Conservation (phyloP, 2,113 vertebrate genomes). For the Tretioscincus oriximinensis region DNA sequence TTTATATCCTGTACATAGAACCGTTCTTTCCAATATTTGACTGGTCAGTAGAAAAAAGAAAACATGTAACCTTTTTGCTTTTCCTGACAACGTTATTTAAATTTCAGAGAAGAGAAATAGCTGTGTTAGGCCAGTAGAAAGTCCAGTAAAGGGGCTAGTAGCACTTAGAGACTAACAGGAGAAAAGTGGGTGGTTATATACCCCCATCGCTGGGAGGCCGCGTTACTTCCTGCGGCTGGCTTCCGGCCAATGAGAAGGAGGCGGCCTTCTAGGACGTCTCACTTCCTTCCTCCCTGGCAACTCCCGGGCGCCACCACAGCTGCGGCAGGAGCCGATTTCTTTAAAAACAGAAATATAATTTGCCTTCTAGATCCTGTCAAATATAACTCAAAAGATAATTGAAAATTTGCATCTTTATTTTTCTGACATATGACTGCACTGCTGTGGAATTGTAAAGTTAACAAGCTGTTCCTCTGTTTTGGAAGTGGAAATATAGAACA, state of each 20-base stretch:
- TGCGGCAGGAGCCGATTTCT: too few species aligned
- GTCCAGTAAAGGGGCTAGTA: too few species aligned
- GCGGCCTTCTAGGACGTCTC: too few species aligned
- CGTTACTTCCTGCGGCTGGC: too few species aligned
- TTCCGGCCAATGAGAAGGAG: too few species aligned
- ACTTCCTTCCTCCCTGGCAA: too few species aligned
- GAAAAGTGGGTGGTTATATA: too few species aligned
- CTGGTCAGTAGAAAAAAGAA: conserved; percentile 48
- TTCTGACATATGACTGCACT: background rate
- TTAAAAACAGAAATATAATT: background rate
- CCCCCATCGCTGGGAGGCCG: too few species aligned
- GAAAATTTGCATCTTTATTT: background rate
- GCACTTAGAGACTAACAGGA: too few species aligned
- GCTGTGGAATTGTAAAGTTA: background rate
- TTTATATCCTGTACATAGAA: conserved; percentile 33
- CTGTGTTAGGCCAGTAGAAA: too few species aligned
- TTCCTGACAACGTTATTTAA: conserved; percentile 28
- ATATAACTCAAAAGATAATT: background rate
- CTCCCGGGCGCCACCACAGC: too few species aligned
- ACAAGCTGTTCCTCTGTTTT: background rate
- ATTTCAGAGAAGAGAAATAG: too few species aligned
- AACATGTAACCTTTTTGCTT: conserved; percentile 32
- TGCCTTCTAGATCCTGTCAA: background rate
- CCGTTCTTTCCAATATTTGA: conserved; percentile 46
- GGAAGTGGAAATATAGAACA: background rate